These are phyloP conservation scores for Hypomecis atomaria DNA, from an alignment of 2,888 invertebrate genomes.

Conservation along the genomic window DNA sequence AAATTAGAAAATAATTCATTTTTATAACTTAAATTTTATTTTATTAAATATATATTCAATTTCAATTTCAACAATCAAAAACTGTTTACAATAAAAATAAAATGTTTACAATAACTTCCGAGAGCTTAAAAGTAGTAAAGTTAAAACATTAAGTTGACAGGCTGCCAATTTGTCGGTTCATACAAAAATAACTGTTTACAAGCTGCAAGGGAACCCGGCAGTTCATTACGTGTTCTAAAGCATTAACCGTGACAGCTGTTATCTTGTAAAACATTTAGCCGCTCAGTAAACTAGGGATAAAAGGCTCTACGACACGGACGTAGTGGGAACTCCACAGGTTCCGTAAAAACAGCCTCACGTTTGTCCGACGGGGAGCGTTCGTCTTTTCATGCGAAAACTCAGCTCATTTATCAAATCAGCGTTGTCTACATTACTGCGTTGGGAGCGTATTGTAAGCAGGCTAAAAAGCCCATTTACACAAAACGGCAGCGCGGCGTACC, in stretches of 20 bases:
- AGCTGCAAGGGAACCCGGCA: constrained; percentile 15
- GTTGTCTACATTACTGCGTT: constrained; percentile 74
- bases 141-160: constrained; percentile 2
- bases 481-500: constrained; percentile 59
- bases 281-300: constrained; percentile 44
- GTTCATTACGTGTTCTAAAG: constrained; percentile 33
- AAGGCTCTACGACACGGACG: constrained; percentile 54
- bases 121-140: too few relatives aligned
- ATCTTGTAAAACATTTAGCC: constrained; percentile 42
- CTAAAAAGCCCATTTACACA: constrained; percentile 73
- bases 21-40: too few relatives aligned
- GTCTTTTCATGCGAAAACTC: constrained; percentile 73
- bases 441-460: constrained; percentile 71
- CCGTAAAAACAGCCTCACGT: constrained; percentile 63
- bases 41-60: too few relatives aligned
- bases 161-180: constrained; percentile 15
- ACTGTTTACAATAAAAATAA: too few relatives aligned
- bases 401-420: constrained; percentile 78
- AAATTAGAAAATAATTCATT: too few relatives aligned
- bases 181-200: constrained; percentile 23
- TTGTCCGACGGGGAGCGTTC: constrained; percentile 60
- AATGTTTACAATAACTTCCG: too few relatives aligned
- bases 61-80: too few relatives aligned
- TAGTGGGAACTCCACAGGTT: constrained; percentile 60
- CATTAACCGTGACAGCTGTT: constrained; percentile 36